Evolutionary conservation across 1,140 invertebrate species (phyloP).

Genomic region (Ridgeia piscesae): DNA sequence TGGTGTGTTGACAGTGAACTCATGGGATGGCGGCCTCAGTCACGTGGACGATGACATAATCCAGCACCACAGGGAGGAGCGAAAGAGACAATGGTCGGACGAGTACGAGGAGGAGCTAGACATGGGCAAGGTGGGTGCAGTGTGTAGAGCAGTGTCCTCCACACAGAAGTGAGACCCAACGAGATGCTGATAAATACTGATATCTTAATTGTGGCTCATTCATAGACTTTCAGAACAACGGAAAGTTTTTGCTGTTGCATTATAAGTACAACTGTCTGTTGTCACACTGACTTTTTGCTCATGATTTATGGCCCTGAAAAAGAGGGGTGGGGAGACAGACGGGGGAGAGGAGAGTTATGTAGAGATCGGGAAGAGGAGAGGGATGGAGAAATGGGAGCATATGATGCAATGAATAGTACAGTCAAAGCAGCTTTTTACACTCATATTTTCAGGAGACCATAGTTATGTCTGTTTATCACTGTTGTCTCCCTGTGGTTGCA

Average conservation of each 20-base stretch:
- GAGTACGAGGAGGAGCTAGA: slow-evolving; percentile 15
- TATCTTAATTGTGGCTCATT: too few species aligned
- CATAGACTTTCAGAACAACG: neutral
- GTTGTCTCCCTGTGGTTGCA: neutral
- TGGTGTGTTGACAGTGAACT: neutral
- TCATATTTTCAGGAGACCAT: too few species aligned
- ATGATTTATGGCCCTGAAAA: neutral
- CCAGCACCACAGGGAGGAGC: neutral
- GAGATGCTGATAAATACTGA: too few species aligned
- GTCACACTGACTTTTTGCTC: neutral
- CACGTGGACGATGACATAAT: neutral
- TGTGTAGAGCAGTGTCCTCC: neutral
- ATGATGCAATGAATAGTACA: neutral
- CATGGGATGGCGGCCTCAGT: neutral
- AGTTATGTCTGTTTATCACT: neutral
- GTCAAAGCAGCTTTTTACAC: neutral
- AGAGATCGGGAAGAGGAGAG: too few species aligned
- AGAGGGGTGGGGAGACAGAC: too few species aligned
- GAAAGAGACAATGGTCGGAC: neutral
- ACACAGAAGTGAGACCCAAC: too few species aligned
- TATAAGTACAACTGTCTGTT: neutral
- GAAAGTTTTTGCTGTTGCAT: neutral
- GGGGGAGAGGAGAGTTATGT: too few species aligned
- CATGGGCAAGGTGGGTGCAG: neutral
- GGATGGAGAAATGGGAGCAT: neutral